Conservation (phyloP, 2,888 invertebrate genomes). For the Protonemura montana region DNA sequence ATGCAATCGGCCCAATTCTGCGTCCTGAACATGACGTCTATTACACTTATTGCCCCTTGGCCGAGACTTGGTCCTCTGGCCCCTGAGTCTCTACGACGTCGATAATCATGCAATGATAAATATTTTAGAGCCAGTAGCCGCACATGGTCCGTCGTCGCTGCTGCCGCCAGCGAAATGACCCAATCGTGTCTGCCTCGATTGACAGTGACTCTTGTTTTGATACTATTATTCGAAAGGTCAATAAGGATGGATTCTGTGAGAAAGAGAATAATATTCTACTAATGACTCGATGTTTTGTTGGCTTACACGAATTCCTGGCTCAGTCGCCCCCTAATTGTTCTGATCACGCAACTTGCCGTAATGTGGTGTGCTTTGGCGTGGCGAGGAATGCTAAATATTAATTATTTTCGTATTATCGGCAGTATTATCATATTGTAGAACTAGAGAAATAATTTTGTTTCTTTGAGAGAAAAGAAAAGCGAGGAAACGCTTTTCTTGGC, state of each 20-base stretch:
- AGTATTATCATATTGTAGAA: background rate
- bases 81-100: background rate
- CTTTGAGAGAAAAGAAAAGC: background rate
- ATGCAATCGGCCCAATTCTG: background rate
- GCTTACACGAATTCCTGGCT: background rate
- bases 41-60: conserved; percentile 21
- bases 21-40: background rate
- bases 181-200: background rate
- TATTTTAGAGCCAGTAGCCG: background rate
- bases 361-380: background rate
- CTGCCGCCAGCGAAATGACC: background rate
- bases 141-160: background rate
- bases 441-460: background rate
- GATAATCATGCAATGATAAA: conserved; percentile 19
- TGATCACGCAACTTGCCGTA: background rate
- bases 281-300: background rate
- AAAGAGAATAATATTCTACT: background rate
- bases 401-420: background rate
- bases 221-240: too few species aligned
- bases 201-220: background rate
- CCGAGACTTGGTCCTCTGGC: background rate
- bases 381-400: background rate
- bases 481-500: background rate
- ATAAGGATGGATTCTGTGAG: background rate
- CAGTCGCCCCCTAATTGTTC: background rate